Base-by-base conservation (phyloP, 2,888 invertebrate species). In the Julus scanicus region DNA sequence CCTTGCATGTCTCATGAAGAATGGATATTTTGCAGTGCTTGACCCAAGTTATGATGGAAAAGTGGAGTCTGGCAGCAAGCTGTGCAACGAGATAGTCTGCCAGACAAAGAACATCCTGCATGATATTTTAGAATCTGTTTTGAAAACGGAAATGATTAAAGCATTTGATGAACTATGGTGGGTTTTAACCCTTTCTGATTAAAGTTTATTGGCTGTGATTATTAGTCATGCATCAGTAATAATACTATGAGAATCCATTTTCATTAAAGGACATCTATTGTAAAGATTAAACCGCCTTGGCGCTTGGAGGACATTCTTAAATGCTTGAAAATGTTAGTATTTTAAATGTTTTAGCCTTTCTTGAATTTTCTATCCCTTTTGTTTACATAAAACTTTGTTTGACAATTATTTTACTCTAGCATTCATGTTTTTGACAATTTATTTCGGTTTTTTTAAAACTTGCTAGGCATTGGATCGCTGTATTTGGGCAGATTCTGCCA, bases 381-480 rank as follows among this genome's bases (percentile, higher is more conserved):
- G 13, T 20, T 63, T 29, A 29, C 29, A 29, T n/a, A 20, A 63
- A 6, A 6, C 20, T 2, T 20, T 20, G 63, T 53, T 63, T 63
- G 20, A 29, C 13, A 17, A 17, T 5, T 53, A 17, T 17, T 53
- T 53, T 13, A 13, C 53, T 2, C 53, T 15, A 17, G 17, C 17
- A 5, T 53, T 86, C 17, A 29, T 86, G 17, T 37, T 86, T 29
- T 86, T 48, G 13, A 17, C 40, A 48, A n/a, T n/a, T 29, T 9
- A n/a, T 20, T 20, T 44, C 29, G 29, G 2, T 86, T 48, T 48
- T 17, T 29, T 15, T 84, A 9, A 15, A 17, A 40, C 2, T 84
- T n/a, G 40, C n/a, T n/a, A 87, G 87, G 44, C 92, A 92, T 89
- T 92, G 92, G 92, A 92, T 92, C 80, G 92, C 92, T 15, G 91